Conservation (phyloP, 2,113 vertebrate species). For the Pogona vitticeps region DNA sequence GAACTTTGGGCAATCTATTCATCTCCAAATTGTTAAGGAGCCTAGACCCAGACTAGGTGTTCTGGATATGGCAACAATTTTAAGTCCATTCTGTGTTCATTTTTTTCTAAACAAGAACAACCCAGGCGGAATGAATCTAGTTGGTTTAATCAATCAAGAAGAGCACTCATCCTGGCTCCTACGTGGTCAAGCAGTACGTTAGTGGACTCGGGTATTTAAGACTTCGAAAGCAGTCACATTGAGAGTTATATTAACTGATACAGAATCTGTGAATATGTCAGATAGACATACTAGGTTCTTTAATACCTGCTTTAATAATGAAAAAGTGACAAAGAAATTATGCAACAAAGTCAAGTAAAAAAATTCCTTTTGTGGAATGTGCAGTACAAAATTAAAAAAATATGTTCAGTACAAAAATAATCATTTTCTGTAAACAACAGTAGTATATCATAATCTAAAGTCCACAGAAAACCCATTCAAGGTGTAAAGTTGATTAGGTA, state of each 20-base stretch:
- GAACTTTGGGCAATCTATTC: not conserved
- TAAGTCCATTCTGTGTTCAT: not conserved
- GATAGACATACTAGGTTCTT: not conserved
- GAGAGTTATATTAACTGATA: not conserved
- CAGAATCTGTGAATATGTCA: not conserved
- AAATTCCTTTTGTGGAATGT: not conserved
- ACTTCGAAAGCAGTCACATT: not conserved
- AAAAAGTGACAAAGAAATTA: rapidly evolving
- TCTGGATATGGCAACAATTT: not conserved
- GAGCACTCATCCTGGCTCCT: not conserved
- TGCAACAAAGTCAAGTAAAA: not conserved
- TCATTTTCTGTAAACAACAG: not conserved
- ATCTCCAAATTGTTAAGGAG: not conserved
- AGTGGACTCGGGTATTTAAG: not conserved
- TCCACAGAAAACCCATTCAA: not conserved
- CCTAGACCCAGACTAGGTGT: not conserved
- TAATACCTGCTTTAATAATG: not conserved
- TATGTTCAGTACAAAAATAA: not conserved
- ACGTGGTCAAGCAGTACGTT: not conserved
- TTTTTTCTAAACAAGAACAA: not conserved
- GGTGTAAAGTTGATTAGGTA: conserved; percentile 61
- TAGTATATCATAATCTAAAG: too few species aligned
- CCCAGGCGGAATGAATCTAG: not conserved
- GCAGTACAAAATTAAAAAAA: not conserved
- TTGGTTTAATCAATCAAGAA: not conserved